phyloP scores from a whole-genome alignment of 2,888 invertebrate species.

The Coelopa pilipes region DNA sequence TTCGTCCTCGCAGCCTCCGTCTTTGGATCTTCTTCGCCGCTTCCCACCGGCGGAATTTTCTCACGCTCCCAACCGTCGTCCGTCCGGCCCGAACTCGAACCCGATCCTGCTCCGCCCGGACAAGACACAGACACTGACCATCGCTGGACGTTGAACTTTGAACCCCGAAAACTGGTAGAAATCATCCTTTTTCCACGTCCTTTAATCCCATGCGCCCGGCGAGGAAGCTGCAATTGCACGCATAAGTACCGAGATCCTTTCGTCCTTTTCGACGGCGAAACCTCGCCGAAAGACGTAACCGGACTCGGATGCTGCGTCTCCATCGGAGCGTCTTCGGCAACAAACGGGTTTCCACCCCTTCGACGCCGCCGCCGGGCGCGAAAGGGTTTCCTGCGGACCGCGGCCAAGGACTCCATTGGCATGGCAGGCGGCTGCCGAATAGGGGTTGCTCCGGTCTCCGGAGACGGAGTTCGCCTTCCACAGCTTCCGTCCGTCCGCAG shows the following conservation, averaged over 20 bases:
- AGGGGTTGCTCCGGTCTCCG: slow-evolving; percentile 27
- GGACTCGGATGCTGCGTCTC: slow-evolving; percentile 40
- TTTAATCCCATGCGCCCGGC: slow-evolving; percentile 1
- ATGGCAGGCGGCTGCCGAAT: neutral
- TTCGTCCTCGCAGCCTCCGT: slow-evolving; percentile 20
- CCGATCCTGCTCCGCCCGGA: neutral
- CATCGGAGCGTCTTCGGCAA: too few species aligned
- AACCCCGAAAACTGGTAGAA: slow-evolving; percentile 47
- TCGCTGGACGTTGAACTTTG: slow-evolving; percentile 56
- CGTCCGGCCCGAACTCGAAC: neutral
- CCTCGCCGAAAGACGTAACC: slow-evolving; percentile 41
- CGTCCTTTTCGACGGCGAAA: slow-evolving; percentile 44
- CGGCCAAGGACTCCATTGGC: too few species aligned
- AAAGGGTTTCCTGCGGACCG: slow-evolving; percentile 28
- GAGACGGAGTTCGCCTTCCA: neutral
- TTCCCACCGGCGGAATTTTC: slow-evolving; percentile 15
- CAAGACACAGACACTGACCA: slow-evolving; percentile 31
- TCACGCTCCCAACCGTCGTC: slow-evolving; percentile 20
- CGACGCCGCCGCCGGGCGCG: neutral
- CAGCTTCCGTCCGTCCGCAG: too few species aligned
- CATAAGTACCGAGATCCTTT: slow-evolving; percentile 35
- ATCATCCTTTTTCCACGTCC: slow-evolving; percentile 20
- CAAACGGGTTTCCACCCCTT: too few species aligned
- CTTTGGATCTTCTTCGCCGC: neutral
- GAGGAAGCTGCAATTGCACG: slow-evolving; percentile 45